A percentile compares a stretch with the other conserved stretches of the same genome.
Evolutionary conservation across 2,888 invertebrate species (phyloP).

Genomic region (Cartodere bifasciata): DNA sequence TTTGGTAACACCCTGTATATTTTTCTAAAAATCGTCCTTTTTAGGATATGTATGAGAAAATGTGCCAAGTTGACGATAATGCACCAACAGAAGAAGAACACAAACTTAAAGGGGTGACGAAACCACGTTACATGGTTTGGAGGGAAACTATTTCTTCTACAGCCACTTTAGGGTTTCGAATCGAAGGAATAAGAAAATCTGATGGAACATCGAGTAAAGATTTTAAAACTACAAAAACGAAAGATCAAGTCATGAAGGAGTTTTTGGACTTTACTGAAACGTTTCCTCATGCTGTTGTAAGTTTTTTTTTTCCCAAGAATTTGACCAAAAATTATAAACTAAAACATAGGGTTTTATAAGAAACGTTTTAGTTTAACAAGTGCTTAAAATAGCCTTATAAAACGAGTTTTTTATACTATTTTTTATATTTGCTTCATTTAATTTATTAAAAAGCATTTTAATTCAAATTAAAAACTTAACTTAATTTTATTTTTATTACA

Average conservation of each 20-base stretch:
- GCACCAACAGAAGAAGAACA: constrained; percentile 89
- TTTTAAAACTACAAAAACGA: constrained; percentile 85
- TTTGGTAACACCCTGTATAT: too few species aligned
- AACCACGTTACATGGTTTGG: constrained; percentile 92
- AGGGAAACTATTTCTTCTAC: constrained; percentile 95
- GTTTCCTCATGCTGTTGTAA: constrained; percentile 67
- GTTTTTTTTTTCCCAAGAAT: too few species aligned
- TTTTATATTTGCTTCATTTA: too few species aligned
- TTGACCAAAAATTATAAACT: too few species aligned
- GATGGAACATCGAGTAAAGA: constrained; percentile 89
- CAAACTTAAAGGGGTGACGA: constrained; percentile 79
- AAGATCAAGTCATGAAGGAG: constrained; percentile 67
- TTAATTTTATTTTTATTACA: too few species aligned
- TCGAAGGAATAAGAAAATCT: constrained; percentile 85
- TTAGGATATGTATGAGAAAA: constrained; percentile 96
- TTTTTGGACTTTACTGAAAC: constrained; percentile 70
- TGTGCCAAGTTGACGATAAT: constrained; percentile 83
- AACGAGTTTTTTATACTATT: too few species aligned
- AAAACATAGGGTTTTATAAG: too few species aligned
- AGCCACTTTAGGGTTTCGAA: constrained; percentile 89
- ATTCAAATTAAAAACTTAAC: too few species aligned
- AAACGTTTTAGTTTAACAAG: too few species aligned
- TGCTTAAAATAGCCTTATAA: too few species aligned
- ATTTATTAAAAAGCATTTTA: too few species aligned
- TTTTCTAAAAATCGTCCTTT: too few species aligned